phyloP scores from a whole-genome alignment of 2,888 invertebrate species.

The Meiosimyza decipiens region DNA sequence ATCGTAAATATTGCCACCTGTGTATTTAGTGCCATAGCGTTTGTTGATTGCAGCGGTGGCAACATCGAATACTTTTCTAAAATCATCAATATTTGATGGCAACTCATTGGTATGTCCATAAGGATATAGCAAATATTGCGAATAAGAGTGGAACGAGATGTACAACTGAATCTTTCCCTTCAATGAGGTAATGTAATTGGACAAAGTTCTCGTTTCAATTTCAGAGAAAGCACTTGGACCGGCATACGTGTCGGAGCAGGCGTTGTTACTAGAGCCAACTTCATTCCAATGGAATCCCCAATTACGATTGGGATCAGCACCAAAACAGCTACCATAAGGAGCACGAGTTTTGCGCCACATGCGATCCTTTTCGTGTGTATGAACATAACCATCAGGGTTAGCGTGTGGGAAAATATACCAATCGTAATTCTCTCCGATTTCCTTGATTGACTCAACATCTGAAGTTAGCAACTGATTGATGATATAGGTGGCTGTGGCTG shows the following conservation, averaged over 20 bases:
- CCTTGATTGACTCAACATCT: conserved; percentile 66
- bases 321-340: conserved; percentile 69
- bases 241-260: conserved; percentile 74
- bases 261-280: conserved; percentile 70
- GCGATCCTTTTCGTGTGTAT: conserved; percentile 70
- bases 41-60: conserved; percentile 55
- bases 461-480: conserved; percentile 72
- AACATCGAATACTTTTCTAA: conserved; percentile 62
- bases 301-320: conserved; percentile 83
- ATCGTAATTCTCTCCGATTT: conserved; percentile 71
- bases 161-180: conserved; percentile 72
- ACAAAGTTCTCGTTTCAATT: conserved; percentile 71
- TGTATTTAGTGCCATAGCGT: conserved; percentile 66
- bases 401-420: conserved; percentile 81
- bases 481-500: conserved; percentile 74
- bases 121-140: conserved; percentile 76
- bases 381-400: conserved; percentile 83
- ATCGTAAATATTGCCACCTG: conserved; percentile 67
- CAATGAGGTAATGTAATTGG: conserved; percentile 70
- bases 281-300: conserved; percentile 78
- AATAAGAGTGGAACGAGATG: conserved; percentile 79
- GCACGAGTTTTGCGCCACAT: conserved; percentile 76
- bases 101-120: conserved; percentile 71
- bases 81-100: conserved; percentile 68
- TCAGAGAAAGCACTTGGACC: conserved; percentile 79